Base-by-base conservation (phyloP, 2,113 vertebrate genomes). In the Mirounga angustirostris region DNA sequence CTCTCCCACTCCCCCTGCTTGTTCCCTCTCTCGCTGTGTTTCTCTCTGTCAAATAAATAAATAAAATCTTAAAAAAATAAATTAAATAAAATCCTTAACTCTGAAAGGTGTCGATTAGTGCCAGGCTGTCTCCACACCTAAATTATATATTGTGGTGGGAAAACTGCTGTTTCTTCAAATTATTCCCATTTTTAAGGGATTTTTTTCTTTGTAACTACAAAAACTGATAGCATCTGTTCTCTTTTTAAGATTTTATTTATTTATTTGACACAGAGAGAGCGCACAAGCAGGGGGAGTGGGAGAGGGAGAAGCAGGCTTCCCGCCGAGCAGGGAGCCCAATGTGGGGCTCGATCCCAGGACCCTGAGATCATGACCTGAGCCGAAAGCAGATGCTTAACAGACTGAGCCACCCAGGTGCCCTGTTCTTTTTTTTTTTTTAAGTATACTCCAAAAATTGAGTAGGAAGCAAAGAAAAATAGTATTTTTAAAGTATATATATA, bases 151-250 rank as follows among this genome's bases (percentile, higher is more conserved):
- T 58, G 9, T 10, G 22, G 11, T 26, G 10, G 40, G 52, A 65
- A 46, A 46, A 78, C 19, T 21, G 28, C 33, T 93, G 1, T 80
- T 59, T 81, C 56, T 96, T 63, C 61, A 65, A 69, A 83, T 78
- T 84, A 13, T 21, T 88, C 43, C 26, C 74, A 52, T 96, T 80
- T 84, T 50, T 5, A 24, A 46, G 81, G 43, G 22, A 89, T 96
- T 80, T 46, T 80, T 46, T 95, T 93, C 52, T 86, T 92, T 92
- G 19, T 83, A 71, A 95, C 54, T 74, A 94, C 50, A 92, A 82
- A 94, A 83, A 14, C 33, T 21, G 43, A 5, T 46, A 69, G 16
- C 5, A 54, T 67, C 28, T 54, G 21, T 87, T 95, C 43, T 40
- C 58, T 46, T 9, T 52, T 80, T 86, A 46, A 46, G 46, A 46